Base-by-base conservation (phyloP, 2,797 vertebrate species). In the Ctenopoma kingsleyae region DNA sequence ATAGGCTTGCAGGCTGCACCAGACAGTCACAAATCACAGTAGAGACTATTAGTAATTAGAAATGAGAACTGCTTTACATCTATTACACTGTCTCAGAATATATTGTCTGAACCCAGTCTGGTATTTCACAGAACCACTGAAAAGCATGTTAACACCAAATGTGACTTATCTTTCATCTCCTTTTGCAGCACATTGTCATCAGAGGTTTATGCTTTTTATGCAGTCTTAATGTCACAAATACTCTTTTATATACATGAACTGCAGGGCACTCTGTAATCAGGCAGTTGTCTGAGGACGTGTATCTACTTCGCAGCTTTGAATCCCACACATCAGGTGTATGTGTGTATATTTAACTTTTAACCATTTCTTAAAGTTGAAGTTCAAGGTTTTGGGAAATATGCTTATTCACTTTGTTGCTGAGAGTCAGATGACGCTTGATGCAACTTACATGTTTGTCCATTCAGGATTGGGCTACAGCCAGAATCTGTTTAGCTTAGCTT, bases 1-100 rank as follows among this genome's bases (percentile, higher is more conserved):
- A 50, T 19, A 69, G 41, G 47, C 59, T 61, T 30, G 40, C 48
- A 66, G 43, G 44, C 73, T 59, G 67, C 62, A 69, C 41, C 19
- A 36, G 41, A 78, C 46, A 77, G 60, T 59, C 72, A 65, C 68
- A 81, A 72, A 81, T 87, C 67, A 71, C 36, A 52, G 23, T 10
- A 5, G 44, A 50, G 48, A 44, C 19, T 65, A 44, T 61, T 38
- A 27, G 54, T 68, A 48, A 73, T 66, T 53, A 71, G 50, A 70
- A 77, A 80, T 52, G 38, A 69, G 32, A 74, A 54, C 47, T 30
- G 49, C 52, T 65, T 52, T 47, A 44, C 73, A 54, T 74, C 36
- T 36, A n/a, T 75, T 38, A 55, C 47, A 46, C 9, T 63, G 44
- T 72, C 52, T 65, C 67, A 32, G 47, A 69, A 67, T 78, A 27